phyloP scores from a whole-genome alignment of 2,888 invertebrate species.

The Archips xylosteana region DNA sequence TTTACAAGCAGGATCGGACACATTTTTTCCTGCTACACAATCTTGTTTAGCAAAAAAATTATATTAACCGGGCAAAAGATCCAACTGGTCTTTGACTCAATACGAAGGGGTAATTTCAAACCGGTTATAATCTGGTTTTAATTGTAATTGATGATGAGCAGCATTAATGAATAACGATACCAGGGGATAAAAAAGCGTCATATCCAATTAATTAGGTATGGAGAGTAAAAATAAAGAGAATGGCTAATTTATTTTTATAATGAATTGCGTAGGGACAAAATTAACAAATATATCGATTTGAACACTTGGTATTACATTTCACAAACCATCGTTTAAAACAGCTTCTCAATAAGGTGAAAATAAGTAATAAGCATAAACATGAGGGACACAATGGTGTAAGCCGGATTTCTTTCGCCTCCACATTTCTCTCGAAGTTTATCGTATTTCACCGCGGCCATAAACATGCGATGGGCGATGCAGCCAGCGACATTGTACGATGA shows the following conservation, averaged over 20 bases:
- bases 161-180: slow-evolving; percentile 38
- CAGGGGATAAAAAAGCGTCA: slow-evolving; percentile 40
- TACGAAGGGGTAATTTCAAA: slow-evolving; percentile 58
- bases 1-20: neutral
- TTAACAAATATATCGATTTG: slow-evolving; percentile 55
- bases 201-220: slow-evolving; percentile 37
- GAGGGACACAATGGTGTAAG: slow-evolving; percentile 75
- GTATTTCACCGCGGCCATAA: slow-evolving; percentile 80
- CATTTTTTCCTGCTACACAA: slow-evolving; percentile 10
- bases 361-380: slow-evolving; percentile 83
- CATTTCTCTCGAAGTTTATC: slow-evolving; percentile 79
- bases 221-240: slow-evolving; percentile 21
- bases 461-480: slow-evolving; percentile 73
- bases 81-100: slow-evolving; percentile 52
- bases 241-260: slow-evolving; percentile 16
- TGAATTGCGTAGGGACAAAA: slow-evolving; percentile 48
- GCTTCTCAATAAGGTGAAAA: slow-evolving; percentile 76
- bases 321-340: slow-evolving; percentile 68
- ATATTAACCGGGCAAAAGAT: slow-evolving; percentile 26
- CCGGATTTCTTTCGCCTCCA: slow-evolving; percentile 80
- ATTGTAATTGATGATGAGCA: slow-evolving; percentile 63
- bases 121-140: slow-evolving; percentile 68
- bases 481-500: slow-evolving; percentile 83
- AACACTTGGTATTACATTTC: slow-evolving; percentile 60
- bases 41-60: slow-evolving; percentile 37